Percentiles rank a stretch among this genome's conserved stretches.
Conservation (phyloP, 2,797 vertebrate species). For the Poecilia velifera region DNA sequence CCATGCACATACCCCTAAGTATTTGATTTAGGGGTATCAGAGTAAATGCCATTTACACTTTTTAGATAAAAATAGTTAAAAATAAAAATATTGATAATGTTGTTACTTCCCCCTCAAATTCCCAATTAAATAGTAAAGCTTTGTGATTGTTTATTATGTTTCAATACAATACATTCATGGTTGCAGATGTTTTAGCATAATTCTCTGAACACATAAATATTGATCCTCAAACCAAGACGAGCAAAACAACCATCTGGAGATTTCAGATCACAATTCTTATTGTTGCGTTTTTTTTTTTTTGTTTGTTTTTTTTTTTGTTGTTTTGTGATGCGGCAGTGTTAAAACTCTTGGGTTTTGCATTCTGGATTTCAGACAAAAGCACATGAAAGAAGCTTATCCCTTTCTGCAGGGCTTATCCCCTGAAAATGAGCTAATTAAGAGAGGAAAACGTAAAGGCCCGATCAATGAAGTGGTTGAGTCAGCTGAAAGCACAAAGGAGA, state of each 20-base stretch:
- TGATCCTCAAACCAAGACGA: background rate
- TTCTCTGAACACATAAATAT: background rate
- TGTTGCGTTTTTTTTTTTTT: background rate
- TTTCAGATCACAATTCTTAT: background rate
- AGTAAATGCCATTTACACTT: background rate
- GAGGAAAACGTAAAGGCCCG: conserved; percentile 1
- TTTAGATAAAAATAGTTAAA: background rate
- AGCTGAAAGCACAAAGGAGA: conserved; percentile 4
- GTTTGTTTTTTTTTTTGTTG: background rate
- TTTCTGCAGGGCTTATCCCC: conserved; percentile 5
- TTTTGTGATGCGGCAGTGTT: background rate
- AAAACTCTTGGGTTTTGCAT: background rate
- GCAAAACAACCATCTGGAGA: conserved; percentile 24
- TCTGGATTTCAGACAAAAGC: conserved; percentile 10
- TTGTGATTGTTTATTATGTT: background rate
- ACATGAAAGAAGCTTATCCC: conserved; percentile 2
- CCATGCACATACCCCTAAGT: too few species aligned
- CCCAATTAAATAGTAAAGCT: background rate
- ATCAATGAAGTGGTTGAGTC: conserved; percentile 8
- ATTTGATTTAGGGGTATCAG: background rate
- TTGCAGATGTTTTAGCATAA: background rate
- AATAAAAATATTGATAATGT: background rate
- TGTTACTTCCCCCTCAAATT: background rate
- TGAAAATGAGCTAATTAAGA: conserved; percentile 8
- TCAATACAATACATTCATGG: too few species aligned